A percentile compares a stretch with the other conserved stretches of the same genome.
phyloP scores from a whole-genome alignment of 2,113 vertebrate genomes.

The Misgurnus anguillicaudatus region DNA sequence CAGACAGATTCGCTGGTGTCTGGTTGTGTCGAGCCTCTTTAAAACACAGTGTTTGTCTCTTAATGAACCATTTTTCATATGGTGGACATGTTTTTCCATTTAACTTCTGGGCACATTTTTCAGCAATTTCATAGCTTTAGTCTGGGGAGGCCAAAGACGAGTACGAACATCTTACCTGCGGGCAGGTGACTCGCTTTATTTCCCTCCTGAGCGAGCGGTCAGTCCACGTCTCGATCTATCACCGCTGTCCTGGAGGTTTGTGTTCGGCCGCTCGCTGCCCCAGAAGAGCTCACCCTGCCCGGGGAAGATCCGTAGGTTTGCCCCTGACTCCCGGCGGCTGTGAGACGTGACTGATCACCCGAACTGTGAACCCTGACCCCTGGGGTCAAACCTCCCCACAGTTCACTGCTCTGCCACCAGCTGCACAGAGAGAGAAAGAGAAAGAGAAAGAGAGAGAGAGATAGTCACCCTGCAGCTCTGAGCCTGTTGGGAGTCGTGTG shows the following conservation, averaged over 20 bases:
- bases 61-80: not conserved
- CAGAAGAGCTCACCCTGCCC: conserved; percentile 67
- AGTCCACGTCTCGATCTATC: conserved; percentile 68
- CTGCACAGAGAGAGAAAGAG: conserved; percentile 74
- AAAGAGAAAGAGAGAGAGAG: conserved; percentile 57
- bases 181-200: conserved; percentile 50
- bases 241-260: conserved; percentile 62
- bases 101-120: conserved; percentile 23
- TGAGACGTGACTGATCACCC: conserved; percentile 81
- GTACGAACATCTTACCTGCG: conserved; percentile 20
- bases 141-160: not conserved
- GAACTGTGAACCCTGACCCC: conserved; percentile 49
- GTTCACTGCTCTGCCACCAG: conserved; percentile 66
- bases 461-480: conserved; percentile 70
- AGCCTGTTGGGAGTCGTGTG: conserved; percentile 71
- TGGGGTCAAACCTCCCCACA: conserved; percentile 55
- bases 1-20: no score
- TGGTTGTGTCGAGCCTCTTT: no score
- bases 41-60: not conserved
- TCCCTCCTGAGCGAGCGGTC: conserved; percentile 50
- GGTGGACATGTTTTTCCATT: not conserved
- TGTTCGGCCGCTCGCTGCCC: conserved; percentile 54
- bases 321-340: conserved; percentile 69
- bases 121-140: not conserved
- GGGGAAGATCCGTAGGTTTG: conserved; percentile 73